Base-by-base conservation (phyloP, 1,140 invertebrate species). In the Pentalonia nigronervosa region DNA sequence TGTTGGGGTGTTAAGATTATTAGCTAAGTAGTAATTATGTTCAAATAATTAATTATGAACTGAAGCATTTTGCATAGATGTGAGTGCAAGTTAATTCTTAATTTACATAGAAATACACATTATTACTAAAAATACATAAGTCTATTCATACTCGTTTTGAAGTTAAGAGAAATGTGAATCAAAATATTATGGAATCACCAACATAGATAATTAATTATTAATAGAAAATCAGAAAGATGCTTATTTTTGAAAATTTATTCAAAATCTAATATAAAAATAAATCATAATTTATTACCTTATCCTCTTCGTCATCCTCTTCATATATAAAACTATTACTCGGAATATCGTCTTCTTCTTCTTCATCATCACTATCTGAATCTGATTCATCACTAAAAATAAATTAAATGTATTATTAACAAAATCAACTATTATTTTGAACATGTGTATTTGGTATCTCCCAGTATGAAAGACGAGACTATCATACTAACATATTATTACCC, bases 321-420 rank as follows among this genome's bases (percentile, higher is more conserved):
- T n/a, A 30, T 6, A 48, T 1, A 48, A 88, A 48, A 34, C 86
- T 41, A 88, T 50, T n/a, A 17, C 14, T n/a, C 6, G 60, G n/a
- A 4, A 14, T 17, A 20, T n/a, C 84, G 45, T 67, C 89, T 3
- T 67, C 89, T 3, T 47, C 56, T 34, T 60, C 53, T 41, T 95
- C 95, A 83, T 96, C 94, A 17, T 94, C 94, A 41, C 93, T 91
- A 0, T 91, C 94, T 90, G 91, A 92, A 84, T 92, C 41, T 34
- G 90, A 91, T 34, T 76, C 56, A 45, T 91, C 91, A 83, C 91
- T 92, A 92, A 34, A 92, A 50, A 67, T 67, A n/a, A 48, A 87
- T 36, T 53, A 23, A 21, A 53, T 53, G 21, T 53, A 53, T 53
- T 76, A 76, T 7, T 1, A 7, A 20, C 25, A 76, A 7, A n/a